Evolutionary conservation across 2,888 invertebrate species (phyloP), one percentile per base, ranked within the genome.

Genomic region (Andrena minutula): DNA sequence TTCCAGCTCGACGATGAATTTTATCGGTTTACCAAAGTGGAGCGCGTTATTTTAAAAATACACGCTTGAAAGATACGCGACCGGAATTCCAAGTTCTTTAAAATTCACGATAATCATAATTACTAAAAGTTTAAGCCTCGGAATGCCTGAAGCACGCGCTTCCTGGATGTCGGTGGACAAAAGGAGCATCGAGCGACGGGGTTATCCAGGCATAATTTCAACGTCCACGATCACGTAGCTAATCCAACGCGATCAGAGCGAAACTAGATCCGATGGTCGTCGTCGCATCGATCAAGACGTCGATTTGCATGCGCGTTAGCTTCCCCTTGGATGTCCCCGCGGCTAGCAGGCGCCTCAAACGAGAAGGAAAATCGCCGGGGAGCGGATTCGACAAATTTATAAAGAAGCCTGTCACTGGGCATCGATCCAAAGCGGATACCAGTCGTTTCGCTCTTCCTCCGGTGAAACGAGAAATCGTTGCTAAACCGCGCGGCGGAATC

Each of bases 281-380:
- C 77, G 71, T 73, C 71, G 86, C 75, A 58, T 71, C 82, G 75
- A 85, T 86, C 86, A 79, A 65, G 76, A 86, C 78, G 82, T 82
- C 74, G 76, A 76, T 82, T 82, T 82, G 82, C 83, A 77, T 83
- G 82, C 60, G 30, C 71, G 76, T 82, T 82, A 82, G 69, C 72
- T 75, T 60, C 47, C 30, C 35, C 26, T 20, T 2, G 26, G 10
- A 58, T 49, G 66, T 65, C 82, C n/a, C 23, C 10, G 20, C 12
- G 51, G 58, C 69, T 47, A 68, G 64, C 61, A 28, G 56, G 41
- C 30, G 8, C 7, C 2, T 51, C 32, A n/a, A 32, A 51, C 49
- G 51, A 10, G 51, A 51, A 56, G 26, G 68, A 56, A 41, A 56
- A 56, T 69, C 68, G 35, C 26, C 26, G 32, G 56, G 49, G 28